Evolutionary conservation across 2,113 vertebrate species (phyloP).

Genomic region (Malurus cyaneus): DNA sequence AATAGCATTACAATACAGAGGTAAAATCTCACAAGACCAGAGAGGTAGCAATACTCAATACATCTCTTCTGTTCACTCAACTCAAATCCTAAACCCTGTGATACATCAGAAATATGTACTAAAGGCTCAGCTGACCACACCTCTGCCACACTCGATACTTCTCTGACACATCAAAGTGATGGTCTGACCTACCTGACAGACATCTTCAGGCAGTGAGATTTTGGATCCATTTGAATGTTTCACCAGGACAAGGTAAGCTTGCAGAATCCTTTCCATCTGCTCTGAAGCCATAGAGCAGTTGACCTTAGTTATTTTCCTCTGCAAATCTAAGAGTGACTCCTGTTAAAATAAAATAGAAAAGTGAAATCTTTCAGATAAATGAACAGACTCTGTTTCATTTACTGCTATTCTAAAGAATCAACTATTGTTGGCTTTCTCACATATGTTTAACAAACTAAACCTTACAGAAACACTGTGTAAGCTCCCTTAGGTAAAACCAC

Average conservation of each 20-base stretch:
- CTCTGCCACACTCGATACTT: not conserved
- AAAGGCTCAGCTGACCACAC: not conserved
- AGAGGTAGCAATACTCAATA: not conserved
- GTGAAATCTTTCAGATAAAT: not conserved
- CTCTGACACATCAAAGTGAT: not conserved
- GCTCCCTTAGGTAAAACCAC: not conserved
- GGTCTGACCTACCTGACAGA: slow-evolving; percentile 80
- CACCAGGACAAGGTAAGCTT: slow-evolving; percentile 80
- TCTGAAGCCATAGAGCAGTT: slow-evolving; percentile 67
- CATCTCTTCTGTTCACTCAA: not conserved
- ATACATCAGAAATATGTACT: rapidly evolving
- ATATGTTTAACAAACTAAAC: not conserved
- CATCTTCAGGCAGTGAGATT: slow-evolving; percentile 78
- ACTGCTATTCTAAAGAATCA: not conserved
- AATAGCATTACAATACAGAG: not conserved
- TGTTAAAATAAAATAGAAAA: slow-evolving; percentile 35
- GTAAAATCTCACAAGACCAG: not conserved
- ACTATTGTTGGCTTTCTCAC: not conserved
- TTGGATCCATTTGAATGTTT: slow-evolving; percentile 83
- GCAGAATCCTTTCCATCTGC: slow-evolving; percentile 87
- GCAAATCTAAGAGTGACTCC: slow-evolving; percentile 71
- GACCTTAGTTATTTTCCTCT: slow-evolving; percentile 54
- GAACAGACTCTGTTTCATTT: not conserved
- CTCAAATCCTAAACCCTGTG: not conserved
- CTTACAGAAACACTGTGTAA: not conserved